Base-by-base conservation (phyloP, 1,140 invertebrate species). In the Phymorhynchus buccinoides region DNA sequence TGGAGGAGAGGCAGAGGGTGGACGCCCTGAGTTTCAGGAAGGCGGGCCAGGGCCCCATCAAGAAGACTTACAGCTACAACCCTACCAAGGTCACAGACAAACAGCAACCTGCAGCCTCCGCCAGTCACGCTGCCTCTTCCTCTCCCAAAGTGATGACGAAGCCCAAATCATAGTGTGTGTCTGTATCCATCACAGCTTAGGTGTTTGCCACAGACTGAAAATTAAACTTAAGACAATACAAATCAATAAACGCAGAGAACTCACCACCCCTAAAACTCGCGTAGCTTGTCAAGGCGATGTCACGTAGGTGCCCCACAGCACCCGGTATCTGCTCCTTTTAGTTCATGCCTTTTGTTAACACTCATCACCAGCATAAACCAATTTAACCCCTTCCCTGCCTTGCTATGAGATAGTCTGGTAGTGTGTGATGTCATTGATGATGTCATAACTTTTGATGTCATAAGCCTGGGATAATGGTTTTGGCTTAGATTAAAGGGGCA, bases 51-150 rank as follows among this genome's bases (percentile, higher is more conserved):
- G 97, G 96, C 3, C 96, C 97, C 0, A 88, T 98, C 71, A 94
- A 95, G 35, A 98, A 97, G 93, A 99, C 97, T 0, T 99, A 95
- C 90, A 96, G 96, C 92, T 96, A 95, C 91, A 96, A 98, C 93
- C 97, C 97, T 37, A 97, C 96, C 1, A 93, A 94, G 37, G n/a
- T n/a, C n/a, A n/a, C n/a, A n/a, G n/a, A n/a, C n/a, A n/a, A n/a
- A n/a, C 66, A 66, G 35, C 3, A 71, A 4, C 32, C 68, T 18
- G 37, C 39, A 32, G 66, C 56, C 56, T 62, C 80, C 16, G n/a
- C n/a, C n/a, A 37, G 37, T n/a, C 16, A 27, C n/a, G 27, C 48
- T 9, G 30, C 44, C 22, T 32, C 71, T 44, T 44, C 41, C 6
- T 79, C 78, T 16, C 44, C 56, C n/a, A 27, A 66, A 78, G 79